These are phyloP conservation scores for Panulirus ornatus DNA, from an alignment of 1,140 invertebrate genomes.

Conservation along the genomic window DNA sequence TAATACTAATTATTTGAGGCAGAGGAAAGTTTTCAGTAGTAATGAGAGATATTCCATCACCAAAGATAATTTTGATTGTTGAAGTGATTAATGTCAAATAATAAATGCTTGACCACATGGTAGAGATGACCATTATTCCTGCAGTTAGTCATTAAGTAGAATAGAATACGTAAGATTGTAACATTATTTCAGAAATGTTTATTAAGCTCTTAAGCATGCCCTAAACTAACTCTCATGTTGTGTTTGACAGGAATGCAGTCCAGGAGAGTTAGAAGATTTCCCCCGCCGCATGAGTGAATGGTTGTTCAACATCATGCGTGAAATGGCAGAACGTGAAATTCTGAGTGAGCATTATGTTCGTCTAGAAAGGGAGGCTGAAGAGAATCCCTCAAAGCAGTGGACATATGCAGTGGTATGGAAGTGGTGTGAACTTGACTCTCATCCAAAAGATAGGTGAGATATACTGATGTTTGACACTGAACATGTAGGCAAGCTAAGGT, in stretches of 20 bases:
- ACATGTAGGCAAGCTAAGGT: too few relatives aligned
- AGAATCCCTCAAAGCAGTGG: conserved; percentile 89
- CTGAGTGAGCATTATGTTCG: conserved; percentile 86
- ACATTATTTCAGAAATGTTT: too few relatives aligned
- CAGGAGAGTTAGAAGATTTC: conserved; percentile 93
- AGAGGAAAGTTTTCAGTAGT: too few relatives aligned
- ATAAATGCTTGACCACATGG: too few relatives aligned
- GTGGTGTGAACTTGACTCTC: conserved; percentile 95
- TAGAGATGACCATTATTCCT: too few relatives aligned
- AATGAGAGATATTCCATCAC: too few relatives aligned
- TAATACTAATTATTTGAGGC: too few relatives aligned
- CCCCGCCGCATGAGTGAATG: conserved; percentile 96
- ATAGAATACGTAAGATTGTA: too few relatives aligned
- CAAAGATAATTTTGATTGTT: too few relatives aligned
- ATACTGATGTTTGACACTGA: not conserved
- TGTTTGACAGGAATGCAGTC: conserved; percentile 83
- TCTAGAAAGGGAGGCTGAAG: conserved; percentile 76
- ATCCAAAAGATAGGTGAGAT: conserved; percentile 87
- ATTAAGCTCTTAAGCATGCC: too few relatives aligned
- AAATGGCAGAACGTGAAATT: conserved; percentile 93
- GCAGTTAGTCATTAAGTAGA: too few relatives aligned
- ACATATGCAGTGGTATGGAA: conserved; percentile 96
- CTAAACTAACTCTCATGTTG: not conserved
- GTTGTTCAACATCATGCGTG: conserved; percentile 97
- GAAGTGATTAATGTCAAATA: too few relatives aligned